These are phyloP conservation scores for Artemisiospiza belli DNA, from an alignment of 2,113 vertebrate genomes.

Conservation along the genomic window DNA sequence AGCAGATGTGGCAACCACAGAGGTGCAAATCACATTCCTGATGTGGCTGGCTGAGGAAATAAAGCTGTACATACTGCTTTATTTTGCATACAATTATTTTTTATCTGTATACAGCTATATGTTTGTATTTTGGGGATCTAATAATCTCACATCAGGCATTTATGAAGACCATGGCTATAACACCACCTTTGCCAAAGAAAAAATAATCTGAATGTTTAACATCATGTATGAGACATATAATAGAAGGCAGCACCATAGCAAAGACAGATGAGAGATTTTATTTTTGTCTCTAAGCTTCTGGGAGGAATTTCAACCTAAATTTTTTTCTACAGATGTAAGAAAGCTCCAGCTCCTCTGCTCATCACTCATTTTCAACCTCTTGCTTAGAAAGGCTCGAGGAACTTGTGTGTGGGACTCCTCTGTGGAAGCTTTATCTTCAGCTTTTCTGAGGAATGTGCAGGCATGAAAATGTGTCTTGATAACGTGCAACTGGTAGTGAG, in stretches of 20 bases:
- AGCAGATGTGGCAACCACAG: background rate
- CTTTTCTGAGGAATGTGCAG: background rate
- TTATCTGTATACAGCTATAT: background rate
- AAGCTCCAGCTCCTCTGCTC: background rate
- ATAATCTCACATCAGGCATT: background rate
- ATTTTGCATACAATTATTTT: background rate
- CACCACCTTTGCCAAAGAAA: background rate
- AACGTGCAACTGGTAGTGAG: background rate
- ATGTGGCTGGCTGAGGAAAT: slow-evolving; percentile 4
- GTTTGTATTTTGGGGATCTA: slow-evolving; percentile 37
- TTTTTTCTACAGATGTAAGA: background rate
- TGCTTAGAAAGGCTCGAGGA: background rate
- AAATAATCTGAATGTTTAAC: background rate
- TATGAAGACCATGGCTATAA: background rate
- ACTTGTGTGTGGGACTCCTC: background rate
- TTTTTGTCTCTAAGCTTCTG: background rate
- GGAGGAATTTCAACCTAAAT: background rate
- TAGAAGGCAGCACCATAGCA: background rate
- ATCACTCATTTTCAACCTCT: background rate
- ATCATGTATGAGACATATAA: background rate
- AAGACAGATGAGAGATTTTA: background rate
- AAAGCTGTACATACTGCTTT: background rate
- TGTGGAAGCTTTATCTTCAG: background rate
- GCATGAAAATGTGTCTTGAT: background rate
- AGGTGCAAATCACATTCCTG: background rate